Percentiles rank a stretch among this genome's conserved stretches.
Evolutionary conservation across 2,888 invertebrate species (phyloP).

Genomic region (Leptarthrus brevirostris): DNA sequence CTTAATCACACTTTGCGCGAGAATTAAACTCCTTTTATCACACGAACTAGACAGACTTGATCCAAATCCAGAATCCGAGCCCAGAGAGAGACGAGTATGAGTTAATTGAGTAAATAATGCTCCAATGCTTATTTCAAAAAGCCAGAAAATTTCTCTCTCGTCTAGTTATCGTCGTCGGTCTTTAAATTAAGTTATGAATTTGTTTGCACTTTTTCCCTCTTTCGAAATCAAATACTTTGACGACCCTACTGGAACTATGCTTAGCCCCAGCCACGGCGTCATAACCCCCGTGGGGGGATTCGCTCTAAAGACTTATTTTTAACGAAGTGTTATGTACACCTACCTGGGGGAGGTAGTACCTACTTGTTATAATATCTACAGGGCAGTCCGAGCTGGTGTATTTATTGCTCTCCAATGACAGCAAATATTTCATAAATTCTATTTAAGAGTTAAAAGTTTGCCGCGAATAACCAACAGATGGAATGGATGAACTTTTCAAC

Average conservation of each 20-base stretch:
- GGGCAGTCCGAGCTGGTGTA: constrained; percentile 1
- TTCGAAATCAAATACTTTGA: constrained; percentile 37
- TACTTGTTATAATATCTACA: background rate
- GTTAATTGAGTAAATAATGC: constrained; percentile 26
- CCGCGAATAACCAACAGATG: constrained; percentile 2
- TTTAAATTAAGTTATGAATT: constrained; percentile 39
- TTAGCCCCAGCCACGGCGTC: background rate
- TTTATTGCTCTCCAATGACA: constrained; percentile 34
- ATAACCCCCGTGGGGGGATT: background rate
- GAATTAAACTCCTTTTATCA: too few species aligned
- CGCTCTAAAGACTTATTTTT: constrained; percentile 33
- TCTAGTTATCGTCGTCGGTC: background rate
- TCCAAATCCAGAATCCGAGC: too few species aligned
- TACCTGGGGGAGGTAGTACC: constrained; percentile 15
- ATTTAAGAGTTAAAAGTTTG: constrained; percentile 25
- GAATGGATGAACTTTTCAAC: constrained; percentile 27
- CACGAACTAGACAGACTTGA: too few species aligned
- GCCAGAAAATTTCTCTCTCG: background rate
- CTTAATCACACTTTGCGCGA: too few species aligned
- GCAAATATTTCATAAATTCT: constrained; percentile 35
- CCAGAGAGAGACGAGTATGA: background rate
- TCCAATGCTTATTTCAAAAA: background rate
- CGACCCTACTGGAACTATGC: constrained; percentile 9
- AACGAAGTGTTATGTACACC: constrained; percentile 31
- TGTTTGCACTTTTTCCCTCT: constrained; percentile 26